phyloP scores from a whole-genome alignment of 1,140 invertebrate genomes.

The Conus ventricosus region DNA sequence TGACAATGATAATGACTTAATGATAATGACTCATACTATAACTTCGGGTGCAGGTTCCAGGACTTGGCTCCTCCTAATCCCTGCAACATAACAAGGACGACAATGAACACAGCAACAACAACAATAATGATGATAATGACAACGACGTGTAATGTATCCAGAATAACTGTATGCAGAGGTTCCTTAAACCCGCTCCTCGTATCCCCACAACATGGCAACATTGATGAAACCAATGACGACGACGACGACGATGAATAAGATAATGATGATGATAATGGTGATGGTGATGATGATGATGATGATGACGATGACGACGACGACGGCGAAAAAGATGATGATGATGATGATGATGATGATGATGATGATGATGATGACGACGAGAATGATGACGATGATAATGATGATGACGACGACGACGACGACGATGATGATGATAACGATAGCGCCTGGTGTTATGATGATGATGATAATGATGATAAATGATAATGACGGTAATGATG shows the following conservation, averaged over 20 bases:
- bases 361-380: neutral
- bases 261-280: slow-evolving; percentile 33
- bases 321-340: slow-evolving; percentile 4
- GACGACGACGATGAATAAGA: too few relatives aligned
- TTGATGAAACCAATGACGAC: slow-evolving; percentile 19
- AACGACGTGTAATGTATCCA: neutral
- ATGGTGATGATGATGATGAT: slow-evolving; percentile 39
- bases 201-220: neutral
- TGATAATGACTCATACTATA: too few relatives aligned
- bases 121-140: neutral
- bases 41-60: too few relatives aligned
- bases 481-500: too few relatives aligned
- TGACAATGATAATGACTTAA: neutral
- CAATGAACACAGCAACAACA: too few relatives aligned
- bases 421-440: slow-evolving; percentile 23
- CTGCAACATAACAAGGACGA: too few relatives aligned
- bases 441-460: neutral
- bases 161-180: too few relatives aligned
- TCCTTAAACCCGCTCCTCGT: too few relatives aligned
- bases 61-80: too few relatives aligned
- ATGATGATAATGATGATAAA: neutral
- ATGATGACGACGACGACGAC: neutral
- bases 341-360: neutral
- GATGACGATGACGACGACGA: slow-evolving; percentile 31
- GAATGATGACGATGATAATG: slow-evolving; percentile 13